Base-by-base conservation (phyloP, 1,140 invertebrate genomes). In the Heliconius eleuchia region DNA sequence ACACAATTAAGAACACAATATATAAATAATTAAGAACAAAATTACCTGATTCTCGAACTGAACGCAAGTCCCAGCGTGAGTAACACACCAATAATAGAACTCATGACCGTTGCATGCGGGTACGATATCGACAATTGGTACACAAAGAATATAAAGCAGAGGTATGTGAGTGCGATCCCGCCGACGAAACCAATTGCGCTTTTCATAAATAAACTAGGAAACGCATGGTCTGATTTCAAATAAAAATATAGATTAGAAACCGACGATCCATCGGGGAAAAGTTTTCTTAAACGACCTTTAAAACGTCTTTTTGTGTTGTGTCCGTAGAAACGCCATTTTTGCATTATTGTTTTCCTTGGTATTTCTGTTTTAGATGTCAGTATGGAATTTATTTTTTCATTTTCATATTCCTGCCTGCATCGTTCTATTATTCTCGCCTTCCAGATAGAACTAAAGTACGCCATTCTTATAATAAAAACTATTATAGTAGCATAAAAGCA, bases 31-130 rank as follows among this genome's bases (percentile, higher is more conserved):
- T 71, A 71, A 71, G 19, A 71, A 6, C n/a, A n/a, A 39, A 76
- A 85, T 82, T 90, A 96, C 96, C 96, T 95, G 37, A 96, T 91
- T 84, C 95, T 95, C 66, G 95, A 88, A 84, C 96, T 97, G 85
- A 96, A 97, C 34, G 96, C 96, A 74, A 97, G 89, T 34, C 96
- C 96, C 72, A 97, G 88, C 3, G 96, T 96, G 30, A 97, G 92
- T 82, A 97, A 89, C 19, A 95, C 86, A 11, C 96, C 96, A 78
- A 97, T 92, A 60, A 96, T 76, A 42, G 94, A 95, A 83, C 96
- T 96, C 46, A 96, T 88, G 13, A 96, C 86, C 3, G 96, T 96
- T 0, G 96, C 90, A 73, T 91, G 88, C 8, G 91, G 85, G 8
- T 90, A 75, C 1, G 91, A 92, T 85, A 96, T 95, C 78, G 96